Base-by-base conservation (phyloP, 1,140 invertebrate species). In the Andricus grossulariae region DNA sequence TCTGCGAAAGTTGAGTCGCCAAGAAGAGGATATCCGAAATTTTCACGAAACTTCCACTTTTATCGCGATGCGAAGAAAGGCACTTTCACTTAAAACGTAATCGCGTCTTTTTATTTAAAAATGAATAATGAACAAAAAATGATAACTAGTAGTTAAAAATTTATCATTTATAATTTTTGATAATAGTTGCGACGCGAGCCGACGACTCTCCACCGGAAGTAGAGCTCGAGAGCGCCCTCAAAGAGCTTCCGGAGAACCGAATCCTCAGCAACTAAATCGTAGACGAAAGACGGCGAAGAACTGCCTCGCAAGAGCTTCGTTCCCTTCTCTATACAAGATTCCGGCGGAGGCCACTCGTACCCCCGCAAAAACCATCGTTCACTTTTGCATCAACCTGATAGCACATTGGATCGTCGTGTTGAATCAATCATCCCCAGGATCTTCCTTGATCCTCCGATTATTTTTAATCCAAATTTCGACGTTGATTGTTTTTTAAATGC, bases 241-340 rank as follows among this genome's bases (percentile, higher is more conserved):
- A 66, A 66, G 60, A 66, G 39, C 25, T 66, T 66, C 60, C 60
- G 60, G 25, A 66, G 12, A 66, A 45, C 15, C 25, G 25, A 66
- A 66, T 66, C 60, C 16, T 66, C 32, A 45, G 25, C 32, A 66
- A 66, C 60, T 66, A 55, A 75, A 75, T 49, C 54, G 45, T 32
- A 71, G 32, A 39, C 57, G 50, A 76, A 70, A 50, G 50, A 19
- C 39, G 15, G n/a, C 50, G 51, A 76, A 72, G 71, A 72, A 50
- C 72, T 60, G 39, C 72, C 13, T 50, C 32, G 6, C 50, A 57
- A 50, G 49, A 77, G 73, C 57, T 77, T 72, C 54, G 55, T 51
- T 70, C 52, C 72, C 55, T 71, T 60, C 57, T 77, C 57, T 19
- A 52, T 76, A 39, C 60, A 76, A 50, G 70, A 45, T 54, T 71